Evolutionary conservation across 2,797 vertebrate genomes (phyloP), one percentile per base, ranked within the genome.

Genomic region (Glyptemys insculpta): DNA sequence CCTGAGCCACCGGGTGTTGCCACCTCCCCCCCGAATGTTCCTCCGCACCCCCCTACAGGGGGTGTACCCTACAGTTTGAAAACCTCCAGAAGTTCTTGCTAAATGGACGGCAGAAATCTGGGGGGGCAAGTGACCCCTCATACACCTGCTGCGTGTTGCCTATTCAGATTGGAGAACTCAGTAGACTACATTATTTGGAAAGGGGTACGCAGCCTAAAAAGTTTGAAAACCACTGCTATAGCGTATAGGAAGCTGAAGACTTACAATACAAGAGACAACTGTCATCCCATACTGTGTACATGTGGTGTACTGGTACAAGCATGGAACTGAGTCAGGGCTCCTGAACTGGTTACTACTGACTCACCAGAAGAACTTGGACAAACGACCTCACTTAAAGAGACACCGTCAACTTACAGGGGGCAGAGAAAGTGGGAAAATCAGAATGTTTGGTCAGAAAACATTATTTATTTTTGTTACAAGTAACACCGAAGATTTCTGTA

Each of bases 251-350:
- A 68, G 18, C 6, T 37, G n/a, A 68, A 68, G 65, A 37, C 19
- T 37, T 68, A 21, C 18, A 68, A 68, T 18, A 68, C 18, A 68
- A 68, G 19, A 52, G 80, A 80, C 74, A 89, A 41, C 19, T 91
- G 37, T 19, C 88, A 86, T 7, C 31, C 53, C 87, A 56, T 0
- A 8, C 12, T 7, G n/a, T 87, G 15, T 52, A 68, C 68, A 83
- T 0, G 74, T 65, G 83, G 62, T 68, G 68, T 62, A 37, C 29
- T 53, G 44, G 44, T 62, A 79, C 76, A 78, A 54, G 59, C 83
- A 92, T 0, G 1, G 23, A 83, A 89, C 87, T 76, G 93, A 94
- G 85, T 92, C 95, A 96, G 91, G 52, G 23, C 52, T 89, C 49
- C 68, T 31, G 47, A 87, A 65, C 78, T 57, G 74, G 6, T n/a